A percentile compares a stretch with the other conserved stretches of the same genome.
Evolutionary conservation across 2,113 vertebrate genomes (phyloP).

Genomic region (Atherinomorus stipes): DNA sequence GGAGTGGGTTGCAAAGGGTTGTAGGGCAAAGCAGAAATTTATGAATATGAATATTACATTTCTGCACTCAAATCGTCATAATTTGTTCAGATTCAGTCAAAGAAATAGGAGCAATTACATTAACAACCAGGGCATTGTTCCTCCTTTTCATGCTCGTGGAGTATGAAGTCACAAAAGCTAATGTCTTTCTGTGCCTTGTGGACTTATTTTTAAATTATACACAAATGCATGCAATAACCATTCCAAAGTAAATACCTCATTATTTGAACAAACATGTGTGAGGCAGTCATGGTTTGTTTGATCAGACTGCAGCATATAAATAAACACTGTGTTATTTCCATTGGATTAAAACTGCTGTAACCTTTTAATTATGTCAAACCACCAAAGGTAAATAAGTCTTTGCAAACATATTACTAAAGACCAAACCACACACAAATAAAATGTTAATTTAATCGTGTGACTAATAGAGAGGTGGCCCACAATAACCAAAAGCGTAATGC

Average conservation of each 20-base stretch:
- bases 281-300: conserved; percentile 46
- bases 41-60: conserved; percentile 10
- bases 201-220: conserved; percentile 3
- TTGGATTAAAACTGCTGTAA: conserved; percentile 42
- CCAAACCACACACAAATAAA: conserved; percentile 13
- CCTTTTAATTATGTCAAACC: conserved; percentile 49
- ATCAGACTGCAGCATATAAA: conserved; percentile 45
- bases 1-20: conserved; percentile 26
- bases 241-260: conserved; percentile 35
- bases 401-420: conserved; percentile 50
- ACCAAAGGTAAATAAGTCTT: conserved; percentile 53
- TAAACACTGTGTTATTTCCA: conserved; percentile 36
- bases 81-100: conserved; percentile 10
- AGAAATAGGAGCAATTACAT: conserved; percentile 4
- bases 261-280: conserved; percentile 39
- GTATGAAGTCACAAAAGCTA: background rate
- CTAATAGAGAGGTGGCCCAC: conserved; percentile 14
- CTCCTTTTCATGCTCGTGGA: conserved; percentile 4
- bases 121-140: background rate
- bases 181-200: conserved; percentile 3
- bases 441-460: conserved; percentile 19
- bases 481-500: conserved; percentile 26
- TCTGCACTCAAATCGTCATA: background rate
- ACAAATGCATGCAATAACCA: conserved; percentile 1
- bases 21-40: background rate